Percentiles rank a stretch among this genome's conserved stretches.
Conservation (phyloP, 2,797 vertebrate species). For the Anniella stebbinsi region DNA sequence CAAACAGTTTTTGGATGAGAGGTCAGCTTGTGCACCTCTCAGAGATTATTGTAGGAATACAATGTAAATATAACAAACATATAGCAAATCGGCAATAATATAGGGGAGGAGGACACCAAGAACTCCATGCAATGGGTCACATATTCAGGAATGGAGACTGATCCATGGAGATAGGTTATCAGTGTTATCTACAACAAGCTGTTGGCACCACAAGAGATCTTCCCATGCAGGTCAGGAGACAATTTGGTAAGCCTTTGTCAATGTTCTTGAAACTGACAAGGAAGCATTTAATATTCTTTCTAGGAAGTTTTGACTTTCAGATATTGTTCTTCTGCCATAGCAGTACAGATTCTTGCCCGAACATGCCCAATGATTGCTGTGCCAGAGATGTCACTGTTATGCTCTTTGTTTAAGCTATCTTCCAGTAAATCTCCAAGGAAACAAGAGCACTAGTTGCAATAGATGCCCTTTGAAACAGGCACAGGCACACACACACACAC, state of each 20-base stretch:
- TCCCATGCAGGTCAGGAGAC: background rate
- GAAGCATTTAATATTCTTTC: background rate
- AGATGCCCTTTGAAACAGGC: slow-evolving; percentile 16
- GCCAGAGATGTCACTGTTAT: slow-evolving; percentile 13
- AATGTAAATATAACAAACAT: background rate
- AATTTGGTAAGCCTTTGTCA: background rate
- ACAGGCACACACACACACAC: background rate
- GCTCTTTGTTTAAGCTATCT: slow-evolving; percentile 55
- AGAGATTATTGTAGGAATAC: background rate
- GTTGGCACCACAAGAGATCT: background rate
- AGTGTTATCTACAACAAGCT: background rate
- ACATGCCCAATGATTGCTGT: slow-evolving; percentile 17
- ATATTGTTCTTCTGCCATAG: slow-evolving; percentile 39
- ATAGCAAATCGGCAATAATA: background rate
- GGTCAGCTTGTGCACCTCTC: background rate
- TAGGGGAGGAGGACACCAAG: background rate
- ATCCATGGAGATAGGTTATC: background rate
- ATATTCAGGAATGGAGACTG: background rate
- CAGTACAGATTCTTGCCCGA: slow-evolving; percentile 42
- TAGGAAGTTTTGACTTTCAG: background rate
- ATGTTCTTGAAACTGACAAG: background rate
- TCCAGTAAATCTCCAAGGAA: slow-evolving; percentile 50
- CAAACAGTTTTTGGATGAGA: background rate
- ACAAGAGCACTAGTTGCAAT: slow-evolving; percentile 31
- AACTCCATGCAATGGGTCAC: background rate